These are phyloP conservation scores for Nothobranchius kuhntae DNA, from an alignment of 2,113 vertebrate species.

Conservation along the genomic window DNA sequence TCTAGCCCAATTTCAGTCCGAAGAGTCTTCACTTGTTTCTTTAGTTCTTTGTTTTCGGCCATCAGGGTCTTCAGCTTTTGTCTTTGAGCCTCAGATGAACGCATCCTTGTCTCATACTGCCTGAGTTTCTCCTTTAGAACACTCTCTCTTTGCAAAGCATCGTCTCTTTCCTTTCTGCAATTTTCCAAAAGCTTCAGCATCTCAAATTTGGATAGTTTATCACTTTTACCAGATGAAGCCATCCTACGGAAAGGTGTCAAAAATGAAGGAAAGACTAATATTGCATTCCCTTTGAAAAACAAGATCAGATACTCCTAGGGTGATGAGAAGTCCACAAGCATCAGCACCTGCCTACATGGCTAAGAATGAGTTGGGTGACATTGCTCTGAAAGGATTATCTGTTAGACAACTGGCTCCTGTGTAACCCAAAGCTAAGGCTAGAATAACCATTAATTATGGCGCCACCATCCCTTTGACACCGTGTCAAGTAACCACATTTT, in stretches of 20 bases:
- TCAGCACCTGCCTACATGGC: constrained; percentile 10
- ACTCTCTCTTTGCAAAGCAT: constrained; percentile 76
- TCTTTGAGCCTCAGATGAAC: constrained; percentile 75
- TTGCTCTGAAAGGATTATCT: constrained; percentile 59
- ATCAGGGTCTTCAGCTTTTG: constrained; percentile 78
- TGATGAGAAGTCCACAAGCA: constrained; percentile 41
- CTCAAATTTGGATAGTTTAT: constrained; percentile 78
- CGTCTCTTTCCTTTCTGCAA: constrained; percentile 81
- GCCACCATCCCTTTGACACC: constrained; percentile 69
- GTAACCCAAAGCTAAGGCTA: constrained; percentile 83
- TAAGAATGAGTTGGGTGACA: constrained; percentile 60
- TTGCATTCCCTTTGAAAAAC: constrained; percentile 8
- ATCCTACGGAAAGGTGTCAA: constrained; percentile 43
- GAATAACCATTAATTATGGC: constrained; percentile 85
- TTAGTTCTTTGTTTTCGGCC: constrained; percentile 78
- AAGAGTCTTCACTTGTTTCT: constrained; percentile 77
- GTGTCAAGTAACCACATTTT: constrained; percentile 77
- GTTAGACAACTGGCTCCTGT: constrained; percentile 60
- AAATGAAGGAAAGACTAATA: constrained; percentile 12
- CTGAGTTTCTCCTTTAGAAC: constrained; percentile 76
- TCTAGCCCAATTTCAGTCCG: constrained; percentile 80
- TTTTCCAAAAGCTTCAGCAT: constrained; percentile 79
- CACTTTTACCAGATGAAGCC: constrained; percentile 68
- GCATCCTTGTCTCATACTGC: constrained; percentile 71
- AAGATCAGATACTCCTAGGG: constrained; percentile 15